These are phyloP conservation scores for Autographa gamma DNA, from an alignment of 2,888 invertebrate genomes.

Conservation along the genomic window DNA sequence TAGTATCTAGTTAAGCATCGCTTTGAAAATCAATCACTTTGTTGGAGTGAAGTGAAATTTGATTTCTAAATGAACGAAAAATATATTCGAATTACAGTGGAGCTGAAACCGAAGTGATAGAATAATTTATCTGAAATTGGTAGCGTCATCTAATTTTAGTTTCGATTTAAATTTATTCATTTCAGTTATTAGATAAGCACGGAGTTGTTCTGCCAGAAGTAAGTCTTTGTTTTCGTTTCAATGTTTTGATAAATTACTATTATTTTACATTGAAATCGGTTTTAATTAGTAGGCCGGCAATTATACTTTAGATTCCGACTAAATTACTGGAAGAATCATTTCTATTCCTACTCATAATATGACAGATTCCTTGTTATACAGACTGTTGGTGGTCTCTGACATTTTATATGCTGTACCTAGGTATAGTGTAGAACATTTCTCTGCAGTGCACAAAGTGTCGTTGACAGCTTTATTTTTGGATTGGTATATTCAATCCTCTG, in stretches of 20 bases:
- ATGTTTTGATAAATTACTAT: not conserved
- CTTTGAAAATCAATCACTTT: constrained; percentile 37
- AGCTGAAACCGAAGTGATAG: constrained; percentile 1
- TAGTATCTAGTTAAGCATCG: constrained; percentile 8
- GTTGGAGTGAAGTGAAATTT: constrained; percentile 29
- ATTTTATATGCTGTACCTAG: not conserved
- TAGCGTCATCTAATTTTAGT: constrained; percentile 19
- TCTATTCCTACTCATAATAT: not conserved
- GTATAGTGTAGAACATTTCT: not conserved
- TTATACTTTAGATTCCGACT: not conserved
- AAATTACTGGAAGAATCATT: not conserved
- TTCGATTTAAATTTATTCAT: constrained; percentile 19
- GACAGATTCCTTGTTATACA: not conserved
- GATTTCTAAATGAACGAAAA: constrained; percentile 24
- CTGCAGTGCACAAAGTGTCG: not conserved
- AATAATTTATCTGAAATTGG: constrained; percentile 29
- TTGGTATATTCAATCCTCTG: not conserved
- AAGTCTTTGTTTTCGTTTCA: not conserved
- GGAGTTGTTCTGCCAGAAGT: not conserved
- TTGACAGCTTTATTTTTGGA: not conserved
- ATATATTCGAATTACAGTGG: constrained; percentile 27
- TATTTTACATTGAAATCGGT: not conserved
- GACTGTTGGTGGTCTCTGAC: too few relatives aligned
- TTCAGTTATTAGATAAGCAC: constrained; percentile 9
- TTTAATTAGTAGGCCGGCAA: not conserved